Conservation (phyloP, 2,888 invertebrate species). For the Homarus gammarus region DNA sequence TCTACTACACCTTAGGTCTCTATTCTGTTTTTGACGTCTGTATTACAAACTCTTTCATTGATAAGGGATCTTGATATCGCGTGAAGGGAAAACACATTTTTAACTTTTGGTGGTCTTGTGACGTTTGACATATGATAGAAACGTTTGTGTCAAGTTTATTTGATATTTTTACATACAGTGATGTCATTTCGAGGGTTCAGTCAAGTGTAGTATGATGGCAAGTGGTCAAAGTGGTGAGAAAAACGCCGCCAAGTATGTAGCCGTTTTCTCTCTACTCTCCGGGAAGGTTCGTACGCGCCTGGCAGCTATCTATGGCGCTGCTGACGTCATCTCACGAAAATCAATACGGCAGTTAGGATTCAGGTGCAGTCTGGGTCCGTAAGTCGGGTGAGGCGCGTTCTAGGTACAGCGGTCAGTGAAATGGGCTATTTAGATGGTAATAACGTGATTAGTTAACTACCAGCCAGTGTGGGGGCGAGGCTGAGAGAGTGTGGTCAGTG, state of each 20-base stretch:
- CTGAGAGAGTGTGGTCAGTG: conserved; percentile 22
- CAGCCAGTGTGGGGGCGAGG: conserved; percentile 14
- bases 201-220: background rate
- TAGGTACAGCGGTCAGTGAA: conserved; percentile 41
- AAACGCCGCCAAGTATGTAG: conserved; percentile 6
- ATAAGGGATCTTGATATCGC: background rate
- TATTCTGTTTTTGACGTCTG: conserved; percentile 8
- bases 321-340: conserved; percentile 60
- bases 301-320: conserved; percentile 50
- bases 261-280: conserved; percentile 1
- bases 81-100: background rate
- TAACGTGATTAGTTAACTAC: conserved; percentile 38
- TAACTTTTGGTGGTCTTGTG: too few relatives aligned
- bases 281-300: conserved; percentile 42
- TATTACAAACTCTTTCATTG: conserved; percentile 32
- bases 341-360: conserved; percentile 63
- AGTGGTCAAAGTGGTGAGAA: background rate
- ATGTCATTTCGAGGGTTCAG: background rate
- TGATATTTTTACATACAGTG: too few relatives aligned
- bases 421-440: conserved; percentile 48
- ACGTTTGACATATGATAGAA: too few relatives aligned
- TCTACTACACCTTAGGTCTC: conserved; percentile 1
- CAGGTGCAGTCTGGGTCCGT: conserved; percentile 59
- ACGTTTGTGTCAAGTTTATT: too few relatives aligned
- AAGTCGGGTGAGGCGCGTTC: conserved; percentile 42